These are phyloP conservation scores for Fragum whitleyi DNA, from an alignment of 2,888 invertebrate species.

Conservation along the genomic window DNA sequence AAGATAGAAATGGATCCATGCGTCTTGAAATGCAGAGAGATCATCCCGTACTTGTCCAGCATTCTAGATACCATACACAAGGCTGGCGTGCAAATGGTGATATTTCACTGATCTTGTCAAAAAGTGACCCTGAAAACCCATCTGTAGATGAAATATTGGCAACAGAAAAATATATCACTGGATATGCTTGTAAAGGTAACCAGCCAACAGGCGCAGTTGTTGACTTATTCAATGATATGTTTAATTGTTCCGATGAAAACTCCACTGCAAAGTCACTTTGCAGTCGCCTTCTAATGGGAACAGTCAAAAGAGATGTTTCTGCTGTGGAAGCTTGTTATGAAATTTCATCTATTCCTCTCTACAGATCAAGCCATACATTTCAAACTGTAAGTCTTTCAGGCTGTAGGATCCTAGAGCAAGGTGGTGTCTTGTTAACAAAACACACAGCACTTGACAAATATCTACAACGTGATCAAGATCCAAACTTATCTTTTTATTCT, in stretches of 20 bases:
- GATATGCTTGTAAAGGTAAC: too few species aligned
- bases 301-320: too few species aligned
- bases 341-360: neutral
- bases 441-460: too few species aligned
- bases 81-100: constrained; percentile 39
- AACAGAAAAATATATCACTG: constrained; percentile 6
- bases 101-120: neutral
- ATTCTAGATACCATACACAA: constrained; percentile 31
- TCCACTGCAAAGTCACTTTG: neutral
- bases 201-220: neutral
- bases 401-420: constrained; percentile 16
- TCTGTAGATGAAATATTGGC: constrained; percentile 12
- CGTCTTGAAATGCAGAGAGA: constrained; percentile 17
- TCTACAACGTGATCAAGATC: too few species aligned
- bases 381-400: constrained; percentile 61
- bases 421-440: too few species aligned
- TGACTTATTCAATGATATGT: constrained; percentile 6
- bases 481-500: neutral
- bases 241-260: neutral
- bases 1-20: constrained; percentile 12
- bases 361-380: constrained; percentile 59
- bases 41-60: constrained; percentile 27
- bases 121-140: constrained; percentile 17
- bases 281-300: neutral
- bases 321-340: neutral